Percentiles rank a stretch among this genome's conserved stretches.
Conservation (phyloP, 2,797 vertebrate genomes). For the Hemitrygon akajei region DNA sequence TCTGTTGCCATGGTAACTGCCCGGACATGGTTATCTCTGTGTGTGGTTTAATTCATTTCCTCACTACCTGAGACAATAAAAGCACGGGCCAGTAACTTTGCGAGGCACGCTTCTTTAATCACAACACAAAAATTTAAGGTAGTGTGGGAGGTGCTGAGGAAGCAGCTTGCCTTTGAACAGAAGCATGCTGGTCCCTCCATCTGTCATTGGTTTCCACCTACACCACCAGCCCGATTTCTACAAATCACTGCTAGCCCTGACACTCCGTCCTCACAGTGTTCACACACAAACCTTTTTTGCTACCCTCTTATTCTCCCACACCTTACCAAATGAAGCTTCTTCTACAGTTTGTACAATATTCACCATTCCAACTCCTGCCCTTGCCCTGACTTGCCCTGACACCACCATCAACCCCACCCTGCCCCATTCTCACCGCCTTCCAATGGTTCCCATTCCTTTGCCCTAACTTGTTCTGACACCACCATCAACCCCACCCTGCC, state of each 20-base stretch:
- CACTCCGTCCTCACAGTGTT: neutral
- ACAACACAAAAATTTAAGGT: no score
- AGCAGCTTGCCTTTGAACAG: neutral
- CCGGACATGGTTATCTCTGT: neutral
- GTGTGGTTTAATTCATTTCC: neutral
- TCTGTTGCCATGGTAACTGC: neutral
- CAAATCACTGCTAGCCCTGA: neutral
- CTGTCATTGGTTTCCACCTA: neutral
- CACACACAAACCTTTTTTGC: neutral
- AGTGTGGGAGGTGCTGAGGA: neutral
- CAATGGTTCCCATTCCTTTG: no score
- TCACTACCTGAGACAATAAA: neutral
- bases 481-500: no score
- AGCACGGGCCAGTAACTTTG: neutral
- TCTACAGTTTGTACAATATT: neutral
- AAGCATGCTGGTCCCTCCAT: neutral
- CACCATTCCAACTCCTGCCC: neutral
- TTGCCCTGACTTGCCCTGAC: no score
- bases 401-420: no score
- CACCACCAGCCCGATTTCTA: neutral
- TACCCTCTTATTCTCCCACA: neutral
- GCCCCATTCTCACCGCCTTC: no score
- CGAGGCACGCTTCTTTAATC: neutral
- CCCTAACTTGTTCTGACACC: no score
- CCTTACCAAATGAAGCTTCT: neutral